phyloP scores from a whole-genome alignment of 2,113 vertebrate species.

The Oreotragus oreotragus region DNA sequence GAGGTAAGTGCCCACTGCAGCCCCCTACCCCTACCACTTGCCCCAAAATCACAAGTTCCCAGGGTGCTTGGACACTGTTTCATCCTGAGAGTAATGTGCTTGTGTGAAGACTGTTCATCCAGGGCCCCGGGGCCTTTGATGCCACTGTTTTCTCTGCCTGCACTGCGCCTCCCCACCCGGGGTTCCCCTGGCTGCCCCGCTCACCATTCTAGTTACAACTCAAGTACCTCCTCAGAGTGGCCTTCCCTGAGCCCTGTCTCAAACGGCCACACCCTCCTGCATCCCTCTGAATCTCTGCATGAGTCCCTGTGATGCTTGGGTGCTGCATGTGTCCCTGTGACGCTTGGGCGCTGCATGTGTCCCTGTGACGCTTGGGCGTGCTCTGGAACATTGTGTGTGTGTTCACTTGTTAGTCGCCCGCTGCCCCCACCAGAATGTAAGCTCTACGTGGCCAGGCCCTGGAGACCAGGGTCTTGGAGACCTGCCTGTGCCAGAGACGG shows the following conservation, averaged over 20 bases:
- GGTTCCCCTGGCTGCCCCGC: neutral
- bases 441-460: neutral
- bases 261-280: neutral
- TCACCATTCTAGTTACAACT: neutral
- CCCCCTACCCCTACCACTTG: accelerated
- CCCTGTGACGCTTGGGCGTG: neutral
- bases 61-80: neutral
- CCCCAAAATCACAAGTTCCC: accelerated
- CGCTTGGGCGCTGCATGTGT: accelerated
- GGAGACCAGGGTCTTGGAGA: neutral
- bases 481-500: neutral
- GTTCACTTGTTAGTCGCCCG: neutral
- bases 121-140: neutral
- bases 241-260: neutral
- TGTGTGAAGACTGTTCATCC: accelerated
- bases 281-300: neutral
- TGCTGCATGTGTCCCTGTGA: neutral
- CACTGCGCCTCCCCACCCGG: accelerated
- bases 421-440: neutral
- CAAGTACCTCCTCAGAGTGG: neutral
- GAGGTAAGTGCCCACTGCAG: slow-evolving; percentile 82
- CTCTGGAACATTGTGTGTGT: neutral
- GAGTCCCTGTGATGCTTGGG: neutral
- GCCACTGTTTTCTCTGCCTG: neutral
- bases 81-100: neutral